Conservation (phyloP, 53 echinoderm and acorn worm species). For the Zoroaster sp. region DNA sequence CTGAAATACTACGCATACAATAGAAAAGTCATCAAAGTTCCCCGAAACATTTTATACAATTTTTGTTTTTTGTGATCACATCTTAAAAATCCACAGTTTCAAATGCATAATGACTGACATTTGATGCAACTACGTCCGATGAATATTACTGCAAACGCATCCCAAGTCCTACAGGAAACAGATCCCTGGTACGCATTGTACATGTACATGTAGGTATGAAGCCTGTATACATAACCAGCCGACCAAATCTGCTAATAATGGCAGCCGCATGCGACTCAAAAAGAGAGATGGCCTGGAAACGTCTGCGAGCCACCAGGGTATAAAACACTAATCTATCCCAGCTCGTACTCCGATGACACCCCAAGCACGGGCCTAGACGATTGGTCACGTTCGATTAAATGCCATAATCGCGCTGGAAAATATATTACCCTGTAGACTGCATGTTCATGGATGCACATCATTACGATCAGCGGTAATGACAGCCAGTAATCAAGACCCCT, state of each 20-base stretch:
- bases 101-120: too few relatives aligned
- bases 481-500: constrained; percentile 24
- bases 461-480: constrained; percentile 21
- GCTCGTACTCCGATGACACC: constrained; percentile 34
- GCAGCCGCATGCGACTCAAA: not conserved
- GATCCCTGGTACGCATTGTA: not conserved
- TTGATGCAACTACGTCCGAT: constrained; percentile 10
- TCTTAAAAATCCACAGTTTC: too few relatives aligned
- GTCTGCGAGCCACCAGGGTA: constrained; percentile 2
- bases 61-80: too few relatives aligned
- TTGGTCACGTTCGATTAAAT: constrained; percentile 63
- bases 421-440: constrained; percentile 37
- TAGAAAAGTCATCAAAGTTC: too few relatives aligned
- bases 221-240: constrained; percentile 8
- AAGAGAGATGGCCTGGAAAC: not conserved
- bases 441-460: constrained; percentile 44
- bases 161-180: not conserved
- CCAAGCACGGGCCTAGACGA: not conserved
- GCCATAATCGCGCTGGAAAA: constrained; percentile 56
- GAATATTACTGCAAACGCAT: constrained; percentile 28
- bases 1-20: too few relatives aligned
- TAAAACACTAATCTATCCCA: not conserved
- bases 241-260: constrained; percentile 3
- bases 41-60: too few relatives aligned
- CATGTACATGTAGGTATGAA: not conserved